Percentiles rank a stretch among this genome's conserved stretches.
These are phyloP conservation scores for Lamproptera curius DNA, from an alignment of 2,888 invertebrate species.

Conservation along the genomic window DNA sequence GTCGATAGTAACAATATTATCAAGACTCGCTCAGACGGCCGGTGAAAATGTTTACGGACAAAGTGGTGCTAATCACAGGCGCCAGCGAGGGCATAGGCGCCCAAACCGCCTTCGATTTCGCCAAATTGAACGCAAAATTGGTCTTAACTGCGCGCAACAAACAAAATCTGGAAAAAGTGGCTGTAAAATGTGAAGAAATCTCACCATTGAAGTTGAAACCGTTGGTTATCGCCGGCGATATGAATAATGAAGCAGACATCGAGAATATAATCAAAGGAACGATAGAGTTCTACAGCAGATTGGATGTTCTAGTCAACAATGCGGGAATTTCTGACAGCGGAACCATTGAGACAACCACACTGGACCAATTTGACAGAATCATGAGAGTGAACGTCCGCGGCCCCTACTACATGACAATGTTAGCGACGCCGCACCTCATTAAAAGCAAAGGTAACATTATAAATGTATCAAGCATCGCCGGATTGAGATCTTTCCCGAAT, in stretches of 20 bases:
- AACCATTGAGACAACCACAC: slow-evolving; percentile 36
- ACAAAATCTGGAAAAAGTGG: slow-evolving; percentile 45
- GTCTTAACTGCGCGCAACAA: slow-evolving; percentile 50
- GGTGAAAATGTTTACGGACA: slow-evolving; percentile 53
- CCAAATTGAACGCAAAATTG: slow-evolving; percentile 46
- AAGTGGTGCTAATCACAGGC: slow-evolving; percentile 62
- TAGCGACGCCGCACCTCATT: slow-evolving; percentile 44
- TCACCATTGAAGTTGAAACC: slow-evolving; percentile 38
- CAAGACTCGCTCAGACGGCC: no score
- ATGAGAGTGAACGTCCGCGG: slow-evolving; percentile 56
- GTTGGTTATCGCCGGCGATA: slow-evolving; percentile 47
- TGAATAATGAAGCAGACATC: slow-evolving; percentile 45
- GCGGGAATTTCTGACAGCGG: slow-evolving; percentile 46
- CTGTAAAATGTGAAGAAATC: slow-evolving; percentile 42
- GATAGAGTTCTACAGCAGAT: slow-evolving; percentile 39
- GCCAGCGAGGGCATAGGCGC: slow-evolving; percentile 65
- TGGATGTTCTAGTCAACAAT: slow-evolving; percentile 58
- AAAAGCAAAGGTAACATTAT: slow-evolving; percentile 53
- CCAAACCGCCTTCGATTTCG: slow-evolving; percentile 49
- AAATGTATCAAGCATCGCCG: slow-evolving; percentile 53
- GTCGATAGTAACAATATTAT: no score
- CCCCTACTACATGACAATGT: slow-evolving; percentile 46
- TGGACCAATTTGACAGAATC: slow-evolving; percentile 45
- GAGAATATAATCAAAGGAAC: slow-evolving; percentile 47
- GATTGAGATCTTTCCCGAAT: slow-evolving; percentile 40